Conservation (phyloP, 2,113 vertebrate species). For the Aptenodytes forsteri region DNA sequence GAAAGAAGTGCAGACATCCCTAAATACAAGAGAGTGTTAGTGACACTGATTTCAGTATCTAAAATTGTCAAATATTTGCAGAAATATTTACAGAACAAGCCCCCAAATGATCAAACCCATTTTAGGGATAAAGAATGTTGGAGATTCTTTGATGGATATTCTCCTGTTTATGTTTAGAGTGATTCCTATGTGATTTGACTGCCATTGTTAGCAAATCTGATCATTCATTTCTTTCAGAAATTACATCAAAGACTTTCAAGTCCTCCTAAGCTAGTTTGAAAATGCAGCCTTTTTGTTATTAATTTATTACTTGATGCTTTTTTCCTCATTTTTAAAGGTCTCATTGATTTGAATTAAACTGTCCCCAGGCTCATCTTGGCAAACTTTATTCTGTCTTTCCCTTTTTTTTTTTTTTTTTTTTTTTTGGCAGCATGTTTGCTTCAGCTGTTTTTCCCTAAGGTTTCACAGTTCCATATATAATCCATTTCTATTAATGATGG, state of each 20-base stretch:
- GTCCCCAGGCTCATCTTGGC: neutral
- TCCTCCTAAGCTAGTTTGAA: neutral
- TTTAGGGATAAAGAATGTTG: neutral
- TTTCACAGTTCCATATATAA: neutral
- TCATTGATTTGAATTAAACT: neutral
- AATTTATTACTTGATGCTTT: neutral
- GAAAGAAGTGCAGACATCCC: neutral
- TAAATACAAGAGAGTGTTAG: neutral
- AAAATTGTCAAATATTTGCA: neutral
- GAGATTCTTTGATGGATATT: neutral
- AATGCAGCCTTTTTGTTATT: neutral
- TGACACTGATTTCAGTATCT: neutral
- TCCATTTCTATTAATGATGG: neutral
- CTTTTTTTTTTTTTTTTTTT: neutral
- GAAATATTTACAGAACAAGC: neutral
- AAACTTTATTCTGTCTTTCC: neutral
- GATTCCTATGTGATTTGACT: neutral
- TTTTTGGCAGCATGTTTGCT: neutral
- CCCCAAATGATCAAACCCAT: neutral
- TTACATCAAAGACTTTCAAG: neutral
- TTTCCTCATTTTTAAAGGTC: neutral
- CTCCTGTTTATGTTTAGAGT: neutral
- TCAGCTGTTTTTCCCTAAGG: neutral
- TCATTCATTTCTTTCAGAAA: neutral
- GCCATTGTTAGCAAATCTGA: rapidly evolving